These are phyloP conservation scores for Saccostrea glomerata DNA, from an alignment of 1,140 invertebrate species.

Conservation along the genomic window DNA sequence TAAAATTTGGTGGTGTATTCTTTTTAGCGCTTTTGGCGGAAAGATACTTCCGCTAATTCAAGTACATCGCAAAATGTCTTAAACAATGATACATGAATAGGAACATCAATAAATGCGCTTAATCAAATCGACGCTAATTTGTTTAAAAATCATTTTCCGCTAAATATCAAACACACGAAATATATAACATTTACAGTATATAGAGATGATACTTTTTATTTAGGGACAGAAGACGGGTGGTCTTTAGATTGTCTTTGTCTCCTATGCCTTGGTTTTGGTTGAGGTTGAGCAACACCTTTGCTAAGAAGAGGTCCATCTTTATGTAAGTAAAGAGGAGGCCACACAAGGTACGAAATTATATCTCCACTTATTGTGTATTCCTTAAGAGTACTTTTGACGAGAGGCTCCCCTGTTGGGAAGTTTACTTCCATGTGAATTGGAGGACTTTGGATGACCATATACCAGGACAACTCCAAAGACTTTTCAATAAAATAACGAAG, in stretches of 20 bases:
- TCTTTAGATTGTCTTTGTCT: not conserved
- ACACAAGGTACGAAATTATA: not conserved
- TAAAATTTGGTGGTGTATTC: no score
- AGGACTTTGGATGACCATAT: conserved; percentile 27
- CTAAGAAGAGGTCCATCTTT: not conserved
- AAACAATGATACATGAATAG: no score
- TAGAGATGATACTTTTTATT: not conserved
- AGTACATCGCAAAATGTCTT: no score
- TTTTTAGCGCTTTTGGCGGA: no score
- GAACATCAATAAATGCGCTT: no score
- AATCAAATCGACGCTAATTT: no score
- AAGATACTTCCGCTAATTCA: no score
- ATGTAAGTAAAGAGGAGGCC: conserved; percentile 10
- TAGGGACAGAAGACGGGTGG: not conserved
- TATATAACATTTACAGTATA: no score
- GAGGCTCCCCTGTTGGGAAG: not conserved
- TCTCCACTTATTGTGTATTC: not conserved
- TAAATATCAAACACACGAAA: no score
- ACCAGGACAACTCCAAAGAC: conserved; percentile 5
- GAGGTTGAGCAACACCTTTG: conserved; percentile 35
- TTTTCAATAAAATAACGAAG: not conserved
- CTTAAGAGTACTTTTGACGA: not conserved
- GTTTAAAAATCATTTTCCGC: no score
- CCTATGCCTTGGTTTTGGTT: not conserved
- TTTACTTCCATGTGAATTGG: not conserved